Evolutionary conservation across 2,113 vertebrate species (phyloP).

Genomic region (Tenrec ecaudatus): DNA sequence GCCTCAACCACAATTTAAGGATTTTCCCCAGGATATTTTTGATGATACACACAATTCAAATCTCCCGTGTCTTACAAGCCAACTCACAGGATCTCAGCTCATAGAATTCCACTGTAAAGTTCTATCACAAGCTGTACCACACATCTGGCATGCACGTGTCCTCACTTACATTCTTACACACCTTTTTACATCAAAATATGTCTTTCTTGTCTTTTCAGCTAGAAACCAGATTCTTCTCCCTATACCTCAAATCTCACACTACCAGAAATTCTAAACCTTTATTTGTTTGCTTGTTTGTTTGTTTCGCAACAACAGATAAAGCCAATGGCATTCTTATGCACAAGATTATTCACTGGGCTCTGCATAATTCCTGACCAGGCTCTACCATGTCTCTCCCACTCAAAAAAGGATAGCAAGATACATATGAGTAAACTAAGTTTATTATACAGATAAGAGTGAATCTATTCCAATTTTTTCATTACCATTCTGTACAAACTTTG

Average conservation of each 20-base stretch:
- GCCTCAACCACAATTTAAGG: background rate
- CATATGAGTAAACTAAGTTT: background rate
- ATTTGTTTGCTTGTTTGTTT: too few relatives aligned
- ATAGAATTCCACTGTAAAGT: background rate
- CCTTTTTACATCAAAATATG: background rate
- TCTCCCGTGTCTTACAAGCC: background rate
- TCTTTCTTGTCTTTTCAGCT: background rate
- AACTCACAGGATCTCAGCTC: background rate
- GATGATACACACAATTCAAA: background rate
- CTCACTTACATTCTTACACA: background rate
- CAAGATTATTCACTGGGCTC: background rate
- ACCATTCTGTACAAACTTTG: background rate
- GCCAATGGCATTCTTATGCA: background rate
- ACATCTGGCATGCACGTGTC: background rate
- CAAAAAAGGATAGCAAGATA: background rate
- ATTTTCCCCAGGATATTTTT: background rate
- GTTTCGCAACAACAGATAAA: constrained; percentile 21
- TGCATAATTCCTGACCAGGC: background rate
- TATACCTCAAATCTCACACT: background rate
- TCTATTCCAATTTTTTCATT: background rate
- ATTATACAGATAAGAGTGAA: constrained; percentile 22
- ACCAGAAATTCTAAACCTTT: background rate
- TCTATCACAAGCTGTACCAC: background rate
- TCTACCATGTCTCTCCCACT: background rate
- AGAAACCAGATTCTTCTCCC: background rate